Conservation (phyloP, 2,797 vertebrate species). For the Delichon dasypus region DNA sequence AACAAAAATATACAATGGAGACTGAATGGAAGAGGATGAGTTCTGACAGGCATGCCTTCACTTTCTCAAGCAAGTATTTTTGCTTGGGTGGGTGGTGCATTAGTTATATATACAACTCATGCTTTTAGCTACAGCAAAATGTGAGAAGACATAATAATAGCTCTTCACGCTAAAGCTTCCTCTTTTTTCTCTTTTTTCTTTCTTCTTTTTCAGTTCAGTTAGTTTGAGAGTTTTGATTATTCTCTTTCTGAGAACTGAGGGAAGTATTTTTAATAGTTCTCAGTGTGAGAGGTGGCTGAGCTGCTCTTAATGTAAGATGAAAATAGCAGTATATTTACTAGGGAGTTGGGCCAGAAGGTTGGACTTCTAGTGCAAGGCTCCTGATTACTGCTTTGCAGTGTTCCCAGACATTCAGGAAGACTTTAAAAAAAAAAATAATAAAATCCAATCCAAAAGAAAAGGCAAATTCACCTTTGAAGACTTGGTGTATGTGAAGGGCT, state of each 20-base stretch:
- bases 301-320: conserved; percentile 38
- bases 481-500: not conserved
- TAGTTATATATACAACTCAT: conserved; percentile 58
- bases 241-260: conserved; percentile 70
- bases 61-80: conserved; percentile 35
- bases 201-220: conserved; percentile 45
- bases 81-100: conserved; percentile 42
- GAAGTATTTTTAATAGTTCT: conserved; percentile 42
- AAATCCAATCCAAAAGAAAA: not conserved
- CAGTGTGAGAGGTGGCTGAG: conserved; percentile 21
- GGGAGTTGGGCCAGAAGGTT: conserved; percentile 32
- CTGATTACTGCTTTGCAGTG: not conserved
- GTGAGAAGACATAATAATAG: conserved; percentile 60
- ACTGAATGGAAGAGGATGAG: conserved; percentile 58
- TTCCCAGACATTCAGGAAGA: not conserved
- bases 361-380: not conserved
- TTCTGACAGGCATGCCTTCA: conserved; percentile 56
- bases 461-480: not conserved
- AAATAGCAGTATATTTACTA: conserved; percentile 45
- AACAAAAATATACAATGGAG: conserved; percentile 48
- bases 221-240: conserved; percentile 51
- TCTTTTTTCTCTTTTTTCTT: not conserved
- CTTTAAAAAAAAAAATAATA: not conserved
- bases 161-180: conserved; percentile 16
- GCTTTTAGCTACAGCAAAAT: conserved; percentile 52